These are phyloP conservation scores for Dunckerocampus dactyliophorus DNA, from an alignment of 2,113 vertebrate genomes.

Conservation along the genomic window DNA sequence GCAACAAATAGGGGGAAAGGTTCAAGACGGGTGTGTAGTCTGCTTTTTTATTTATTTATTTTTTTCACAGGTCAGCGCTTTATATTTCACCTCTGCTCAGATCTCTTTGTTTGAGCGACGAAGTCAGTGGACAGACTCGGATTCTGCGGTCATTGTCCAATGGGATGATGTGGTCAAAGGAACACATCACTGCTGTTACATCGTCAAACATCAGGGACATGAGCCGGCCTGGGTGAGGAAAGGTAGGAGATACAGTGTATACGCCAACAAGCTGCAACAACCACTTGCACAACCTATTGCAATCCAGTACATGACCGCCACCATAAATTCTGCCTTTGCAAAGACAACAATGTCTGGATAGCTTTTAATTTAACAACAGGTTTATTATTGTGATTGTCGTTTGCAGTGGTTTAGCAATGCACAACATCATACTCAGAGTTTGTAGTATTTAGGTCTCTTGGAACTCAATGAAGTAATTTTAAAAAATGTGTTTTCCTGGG, in stretches of 20 bases:
- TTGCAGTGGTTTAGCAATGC: too few relatives aligned
- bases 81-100: slow-evolving; percentile 69
- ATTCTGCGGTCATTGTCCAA: slow-evolving; percentile 61
- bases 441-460: too few relatives aligned
- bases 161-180: slow-evolving; percentile 78
- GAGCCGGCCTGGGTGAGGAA: slow-evolving; percentile 75
- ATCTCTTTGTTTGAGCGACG: slow-evolving; percentile 70
- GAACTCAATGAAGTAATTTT: too few relatives aligned
- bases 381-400: too few relatives aligned
- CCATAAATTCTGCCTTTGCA: too few relatives aligned
- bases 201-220: slow-evolving; percentile 69
- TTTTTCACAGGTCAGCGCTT: slow-evolving; percentile 66
- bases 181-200: slow-evolving; percentile 72
- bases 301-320: too few relatives aligned
- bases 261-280: too few relatives aligned
- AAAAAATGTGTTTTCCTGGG: too few relatives aligned
- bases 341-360: too few relatives aligned
- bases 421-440: too few relatives aligned
- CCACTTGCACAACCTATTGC: too few relatives aligned
- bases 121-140: slow-evolving; percentile 46
- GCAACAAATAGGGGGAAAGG: not conserved
- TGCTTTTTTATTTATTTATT: slow-evolving; percentile 18
- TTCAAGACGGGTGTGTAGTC: not conserved
- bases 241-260: slow-evolving; percentile 60
- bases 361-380: too few relatives aligned